These are phyloP conservation scores for Latheticus oryzae DNA, from an alignment of 2,888 invertebrate genomes.

Conservation along the genomic window DNA sequence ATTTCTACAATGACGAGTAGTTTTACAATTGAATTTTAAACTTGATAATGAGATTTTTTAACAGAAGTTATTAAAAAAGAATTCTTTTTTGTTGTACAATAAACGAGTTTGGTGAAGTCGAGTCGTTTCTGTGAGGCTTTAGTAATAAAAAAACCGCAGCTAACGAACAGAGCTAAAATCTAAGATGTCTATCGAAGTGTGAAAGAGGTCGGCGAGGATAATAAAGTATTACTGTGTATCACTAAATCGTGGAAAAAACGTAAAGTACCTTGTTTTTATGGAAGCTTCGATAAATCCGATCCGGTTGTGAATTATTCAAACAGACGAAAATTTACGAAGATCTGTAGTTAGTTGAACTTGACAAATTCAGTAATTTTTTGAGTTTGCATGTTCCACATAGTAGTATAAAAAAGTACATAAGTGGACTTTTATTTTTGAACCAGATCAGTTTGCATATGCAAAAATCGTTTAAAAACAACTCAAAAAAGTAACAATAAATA, in stretches of 20 bases:
- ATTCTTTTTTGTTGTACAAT: conserved; percentile 19
- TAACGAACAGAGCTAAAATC: conserved; percentile 39
- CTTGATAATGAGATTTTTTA: conserved; percentile 28
- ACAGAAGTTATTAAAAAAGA: conserved; percentile 3
- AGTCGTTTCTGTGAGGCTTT: conserved; percentile 21
- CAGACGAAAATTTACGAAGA: too few species aligned
- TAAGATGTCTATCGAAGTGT: conserved; percentile 45
- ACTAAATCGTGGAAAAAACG: conserved; percentile 33
- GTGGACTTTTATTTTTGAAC: too few species aligned
- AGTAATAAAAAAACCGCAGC: conserved; percentile 36
- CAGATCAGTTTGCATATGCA: too few species aligned
- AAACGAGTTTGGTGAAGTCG: conserved; percentile 25
- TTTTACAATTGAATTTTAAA: conserved; percentile 4
- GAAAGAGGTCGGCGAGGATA: conserved; percentile 37
- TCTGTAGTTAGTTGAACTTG: too few species aligned
- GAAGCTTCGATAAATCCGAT: conserved; percentile 39
- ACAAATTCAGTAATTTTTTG: too few species aligned
- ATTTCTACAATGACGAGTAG: conserved; percentile 6
- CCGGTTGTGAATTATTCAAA: conserved; percentile 28
- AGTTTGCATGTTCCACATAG: too few species aligned
- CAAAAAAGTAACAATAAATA: conserved; percentile 22
- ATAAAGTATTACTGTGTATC: conserved; percentile 39
- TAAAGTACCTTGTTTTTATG: conserved; percentile 38
- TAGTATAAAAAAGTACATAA: too few species aligned
- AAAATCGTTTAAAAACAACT: too few species aligned